These are phyloP conservation scores for Poeciliopsis turneri DNA, from an alignment of 2,797 vertebrate genomes.

Conservation along the genomic window DNA sequence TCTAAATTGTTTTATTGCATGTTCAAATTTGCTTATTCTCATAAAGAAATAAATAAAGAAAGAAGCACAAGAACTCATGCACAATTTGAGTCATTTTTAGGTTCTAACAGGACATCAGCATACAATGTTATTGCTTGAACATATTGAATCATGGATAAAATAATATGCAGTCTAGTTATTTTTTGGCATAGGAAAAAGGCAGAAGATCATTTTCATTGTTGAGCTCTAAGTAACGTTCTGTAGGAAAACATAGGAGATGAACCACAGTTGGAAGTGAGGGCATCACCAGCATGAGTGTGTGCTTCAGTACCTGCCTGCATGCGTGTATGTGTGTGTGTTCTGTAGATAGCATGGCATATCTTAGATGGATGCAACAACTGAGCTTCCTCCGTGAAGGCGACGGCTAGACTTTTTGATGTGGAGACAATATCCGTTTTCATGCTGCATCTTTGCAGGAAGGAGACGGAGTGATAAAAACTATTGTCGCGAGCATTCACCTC, in stretches of 20 bases:
- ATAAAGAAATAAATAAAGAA: not conserved
- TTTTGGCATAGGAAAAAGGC: not conserved
- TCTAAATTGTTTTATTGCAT: not conserved
- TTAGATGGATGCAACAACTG: conserved; percentile 71
- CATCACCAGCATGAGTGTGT: conserved; percentile 29
- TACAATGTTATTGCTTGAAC: not conserved
- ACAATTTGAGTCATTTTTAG: not conserved
- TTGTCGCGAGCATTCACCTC: conserved; percentile 61
- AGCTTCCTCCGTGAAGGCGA: conserved; percentile 66
- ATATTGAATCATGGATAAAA: not conserved
- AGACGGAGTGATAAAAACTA: conserved; percentile 64
- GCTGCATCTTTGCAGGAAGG: conserved; percentile 75
- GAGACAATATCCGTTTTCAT: conserved; percentile 74
- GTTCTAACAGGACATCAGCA: not conserved
- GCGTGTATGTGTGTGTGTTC: conserved; percentile 16
- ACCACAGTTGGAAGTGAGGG: conserved; percentile 44
- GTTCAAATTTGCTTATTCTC: not conserved
- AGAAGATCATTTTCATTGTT: not conserved
- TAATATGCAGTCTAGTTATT: not conserved
- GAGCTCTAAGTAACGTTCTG: not conserved
- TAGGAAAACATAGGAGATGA: conserved; percentile 48
- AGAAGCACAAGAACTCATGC: not conserved
- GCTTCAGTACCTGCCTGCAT: conserved; percentile 3
- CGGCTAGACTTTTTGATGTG: conserved; percentile 76
- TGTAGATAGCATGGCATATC: conserved; percentile 70